Evolutionary conservation across 2,797 vertebrate genomes (phyloP).

Genomic region (Streptopelia turtur): DNA sequence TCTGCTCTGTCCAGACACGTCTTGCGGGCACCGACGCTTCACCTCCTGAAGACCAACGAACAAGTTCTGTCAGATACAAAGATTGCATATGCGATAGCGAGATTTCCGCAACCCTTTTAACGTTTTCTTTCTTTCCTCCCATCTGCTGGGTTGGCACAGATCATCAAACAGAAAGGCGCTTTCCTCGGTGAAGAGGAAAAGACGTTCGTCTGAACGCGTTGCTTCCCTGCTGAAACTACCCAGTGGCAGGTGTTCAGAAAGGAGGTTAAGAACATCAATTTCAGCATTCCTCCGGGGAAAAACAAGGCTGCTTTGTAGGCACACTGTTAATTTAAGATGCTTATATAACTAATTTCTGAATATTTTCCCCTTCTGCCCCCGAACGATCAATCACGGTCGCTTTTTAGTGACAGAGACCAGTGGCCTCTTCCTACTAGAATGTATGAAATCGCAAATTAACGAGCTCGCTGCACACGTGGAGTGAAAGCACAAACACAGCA

Average conservation of each 20-base stretch:
- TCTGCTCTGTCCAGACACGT: background rate
- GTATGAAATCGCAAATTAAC: background rate
- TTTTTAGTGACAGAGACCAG: background rate
- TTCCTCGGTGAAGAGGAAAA: accelerated
- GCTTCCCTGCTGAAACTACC: background rate
- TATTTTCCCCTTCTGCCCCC: constrained; percentile 21
- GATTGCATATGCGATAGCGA: background rate
- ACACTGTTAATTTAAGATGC: background rate
- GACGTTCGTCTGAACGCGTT: accelerated
- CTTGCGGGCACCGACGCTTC: background rate
- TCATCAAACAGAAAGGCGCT: background rate
- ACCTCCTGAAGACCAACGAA: background rate
- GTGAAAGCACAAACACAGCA: background rate
- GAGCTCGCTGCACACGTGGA: background rate
- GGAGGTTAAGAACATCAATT: background rate
- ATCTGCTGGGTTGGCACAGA: background rate
- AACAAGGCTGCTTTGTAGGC: background rate
- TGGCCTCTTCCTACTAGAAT: background rate
- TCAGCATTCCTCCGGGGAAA: background rate
- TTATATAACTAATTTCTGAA: background rate
- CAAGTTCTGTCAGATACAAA: background rate
- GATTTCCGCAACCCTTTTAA: background rate
- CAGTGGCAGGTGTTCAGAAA: background rate
- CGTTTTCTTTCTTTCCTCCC: background rate
- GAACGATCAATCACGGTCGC: background rate